Conservation (phyloP, 2,888 invertebrate species). For the Aphodius sticticus region DNA sequence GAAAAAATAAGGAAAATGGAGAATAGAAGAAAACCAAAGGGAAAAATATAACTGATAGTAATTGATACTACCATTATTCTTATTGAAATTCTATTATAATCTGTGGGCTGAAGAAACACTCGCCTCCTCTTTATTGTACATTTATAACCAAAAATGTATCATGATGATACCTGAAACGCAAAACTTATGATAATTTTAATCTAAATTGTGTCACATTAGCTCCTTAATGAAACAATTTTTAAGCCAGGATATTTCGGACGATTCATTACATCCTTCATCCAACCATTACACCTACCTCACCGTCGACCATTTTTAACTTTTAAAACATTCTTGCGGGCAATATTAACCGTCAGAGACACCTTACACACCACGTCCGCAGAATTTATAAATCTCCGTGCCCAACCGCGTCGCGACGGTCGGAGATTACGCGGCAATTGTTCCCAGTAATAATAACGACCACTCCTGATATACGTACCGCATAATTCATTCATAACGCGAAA, state of each 20-base stretch:
- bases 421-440: conserved; percentile 22
- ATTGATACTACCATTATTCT: too few relatives aligned
- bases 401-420: not conserved
- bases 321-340: not conserved
- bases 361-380: conserved; percentile 11
- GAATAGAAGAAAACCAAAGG: too few relatives aligned
- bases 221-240: not conserved
- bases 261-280: too few relatives aligned
- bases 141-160: too few relatives aligned
- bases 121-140: too few relatives aligned
- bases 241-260: not conserved
- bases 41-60: too few relatives aligned
- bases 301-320: not conserved
- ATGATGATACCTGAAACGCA: too few relatives aligned
- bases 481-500: conserved; percentile 29
- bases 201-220: too few relatives aligned
- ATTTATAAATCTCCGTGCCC: conserved; percentile 15
- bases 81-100: too few relatives aligned
- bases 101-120: too few relatives aligned
- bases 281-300: not conserved
- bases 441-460: conserved; percentile 20
- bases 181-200: too few relatives aligned
- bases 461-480: conserved; percentile 17
- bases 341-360: not conserved
- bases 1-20: too few relatives aligned